Evolutionary conservation across 2,113 vertebrate species (phyloP), one percentile per base, ranked within the genome.

Genomic region (Rutilus rutilus): DNA sequence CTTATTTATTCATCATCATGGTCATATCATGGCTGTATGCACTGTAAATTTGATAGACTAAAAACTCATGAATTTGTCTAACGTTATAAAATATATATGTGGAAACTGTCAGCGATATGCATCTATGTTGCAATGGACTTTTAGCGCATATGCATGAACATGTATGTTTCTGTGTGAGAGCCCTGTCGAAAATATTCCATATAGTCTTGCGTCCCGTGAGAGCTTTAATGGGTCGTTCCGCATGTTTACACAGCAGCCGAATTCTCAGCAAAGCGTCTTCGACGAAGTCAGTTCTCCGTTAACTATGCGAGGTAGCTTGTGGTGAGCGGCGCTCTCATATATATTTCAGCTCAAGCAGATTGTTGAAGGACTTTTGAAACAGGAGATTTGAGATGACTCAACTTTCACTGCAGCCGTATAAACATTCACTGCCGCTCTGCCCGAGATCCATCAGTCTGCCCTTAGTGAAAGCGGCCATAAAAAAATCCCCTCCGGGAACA

Each of bases 391-490:
- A 93, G 88, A 89, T 91, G 90, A 88, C 90, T 90, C 84, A 82
- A 89, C 89, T 59, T 83, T 93, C 90, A 89, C 89, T 85, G 88
- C 88, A 89, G 9, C 57, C 65, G 10, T 90, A 92, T 93, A 93
- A 93, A 93, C 93, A 93, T 92, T 94, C 92, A 93, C 92, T 92
- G 91, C 90, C 88, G 88, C 89, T 89, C 90, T 87, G 87, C 88
- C 88, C 71, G 86, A 78, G 87, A 73, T 91, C 90, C 92, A 91
- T 93, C 92, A 90, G 92, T 92, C 92, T 91, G 85, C 78, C 67
- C 85, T 88, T 36, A 87, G 67, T 78, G 65, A 73, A 21, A 60
- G 87, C 90, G 82, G 90, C 91, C 89, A 89, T 91, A 92, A 78
- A 75, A 85, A 80, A 69, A 76, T 74, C 82, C 90, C 94, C 94